Evolutionary conservation across 2,113 vertebrate genomes (phyloP), one percentile per base, ranked within the genome.

Genomic region (Meles meles): DNA sequence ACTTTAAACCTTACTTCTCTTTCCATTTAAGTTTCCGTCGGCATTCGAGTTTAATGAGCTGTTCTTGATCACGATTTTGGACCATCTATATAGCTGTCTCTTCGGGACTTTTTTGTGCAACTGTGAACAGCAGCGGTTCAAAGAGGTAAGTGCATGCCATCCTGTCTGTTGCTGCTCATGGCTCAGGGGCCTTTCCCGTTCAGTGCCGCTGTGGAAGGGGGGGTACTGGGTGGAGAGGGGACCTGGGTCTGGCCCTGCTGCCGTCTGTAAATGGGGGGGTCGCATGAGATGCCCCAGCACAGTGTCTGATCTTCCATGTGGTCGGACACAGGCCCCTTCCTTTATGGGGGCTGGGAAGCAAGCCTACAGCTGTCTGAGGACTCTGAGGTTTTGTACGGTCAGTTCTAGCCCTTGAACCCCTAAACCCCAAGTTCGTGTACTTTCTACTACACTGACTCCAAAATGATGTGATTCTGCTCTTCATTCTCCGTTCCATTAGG

Each of bases 31-130:
- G 99, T 99, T 99, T 98, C 99, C 99, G 79, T 98, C 99, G 90
- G 99, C 99, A 4, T 99, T 99, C 97, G 99, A 99, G 98, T 99
- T 99, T 98, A 99, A 99, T 0, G 99, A 99, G 97, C 98, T 99
- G 37, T 99, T 99, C 99, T 98, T 99, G 97, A 98, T 99, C 97
- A 99, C 99, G 25, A 99, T 99, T 98, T 98, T 99, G 99, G 99
- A 99, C 97, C 99, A 99, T 97, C 99, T 99, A 29, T 99, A 99
- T 98, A 99, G 99, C 98, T 99, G 99, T 96, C 99, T 99, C 83
- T 99, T 99, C 94, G 99, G 99, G 52, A 99, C 99, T 23, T 99
- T 99, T 98, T 99, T 99, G 83, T 99, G 99, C 96, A 99, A 99
- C 99, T 99, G 99, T 97, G 99, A 99, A 95, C 99, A 99, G 97